Conservation (phyloP, 2,113 vertebrate species). For the Orthochromis malagaraziensis region DNA sequence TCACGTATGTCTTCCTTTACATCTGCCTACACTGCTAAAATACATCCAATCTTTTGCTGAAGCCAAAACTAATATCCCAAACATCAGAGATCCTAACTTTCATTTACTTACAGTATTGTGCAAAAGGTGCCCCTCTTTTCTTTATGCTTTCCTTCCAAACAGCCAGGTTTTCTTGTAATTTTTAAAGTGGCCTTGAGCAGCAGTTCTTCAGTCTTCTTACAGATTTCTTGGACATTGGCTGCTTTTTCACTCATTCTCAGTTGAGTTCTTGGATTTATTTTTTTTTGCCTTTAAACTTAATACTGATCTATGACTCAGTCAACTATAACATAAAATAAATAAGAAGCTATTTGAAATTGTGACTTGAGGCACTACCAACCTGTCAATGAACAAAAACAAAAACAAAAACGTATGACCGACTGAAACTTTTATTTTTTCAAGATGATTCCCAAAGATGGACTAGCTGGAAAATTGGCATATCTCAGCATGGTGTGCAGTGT, state of each 20-base stretch:
- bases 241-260: not conserved
- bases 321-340: not conserved
- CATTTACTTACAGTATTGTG: not conserved
- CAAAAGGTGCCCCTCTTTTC: not conserved
- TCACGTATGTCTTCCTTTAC: not conserved
- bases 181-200: not conserved
- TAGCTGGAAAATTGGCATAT: not conserved
- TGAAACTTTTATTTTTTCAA: not conserved
- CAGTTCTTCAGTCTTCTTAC: fast-evolving
- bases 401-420: not conserved
- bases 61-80: not conserved
- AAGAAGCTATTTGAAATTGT: not conserved
- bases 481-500: not conserved
- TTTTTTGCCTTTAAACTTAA: not conserved
- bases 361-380: not conserved
- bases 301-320: not conserved
- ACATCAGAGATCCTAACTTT: not conserved
- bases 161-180: fast-evolving
- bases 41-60: not conserved
- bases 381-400: not conserved
- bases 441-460: not conserved
- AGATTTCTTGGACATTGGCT: not conserved
- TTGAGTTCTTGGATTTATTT: fast-evolving
- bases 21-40: not conserved
- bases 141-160: not conserved